Conservation (phyloP, 2,888 invertebrate species). For the Chrysodeixis includens region DNA sequence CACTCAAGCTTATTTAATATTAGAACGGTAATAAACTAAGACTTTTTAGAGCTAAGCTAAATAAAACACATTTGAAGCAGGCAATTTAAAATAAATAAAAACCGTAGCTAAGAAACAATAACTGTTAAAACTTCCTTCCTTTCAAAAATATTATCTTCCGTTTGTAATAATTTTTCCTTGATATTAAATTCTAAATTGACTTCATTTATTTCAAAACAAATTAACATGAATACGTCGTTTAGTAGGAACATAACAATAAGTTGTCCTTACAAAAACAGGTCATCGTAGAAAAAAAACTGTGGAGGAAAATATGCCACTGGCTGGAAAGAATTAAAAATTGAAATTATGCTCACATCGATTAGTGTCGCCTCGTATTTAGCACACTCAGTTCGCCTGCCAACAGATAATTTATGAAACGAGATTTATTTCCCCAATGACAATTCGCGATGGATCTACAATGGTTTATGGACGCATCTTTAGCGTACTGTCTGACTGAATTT, state of each 20-base stretch:
- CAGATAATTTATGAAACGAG: conserved; percentile 14
- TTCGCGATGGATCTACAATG: conserved; percentile 16
- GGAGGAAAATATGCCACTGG: conserved; percentile 9
- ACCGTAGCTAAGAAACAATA: neutral
- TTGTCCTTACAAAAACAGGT: neutral
- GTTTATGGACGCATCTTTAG: conserved; percentile 47
- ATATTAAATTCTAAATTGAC: neutral
- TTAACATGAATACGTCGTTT: conserved; percentile 2
- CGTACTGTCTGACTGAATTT: conserved; percentile 43
- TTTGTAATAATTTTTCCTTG: neutral
- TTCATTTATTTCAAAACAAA: neutral
- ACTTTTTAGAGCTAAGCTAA: neutral
- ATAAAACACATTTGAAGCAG: neutral
- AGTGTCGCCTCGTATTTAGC: conserved; percentile 31
- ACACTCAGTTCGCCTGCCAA: conserved; percentile 27
- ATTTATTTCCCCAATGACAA: conserved; percentile 21
- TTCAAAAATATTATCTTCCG: neutral
- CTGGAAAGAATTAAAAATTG: conserved; percentile 24
- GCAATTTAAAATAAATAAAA: conserved; percentile 3
- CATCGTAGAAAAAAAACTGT: neutral
- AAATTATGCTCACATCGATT: conserved; percentile 34
- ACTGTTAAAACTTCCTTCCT: neutral
- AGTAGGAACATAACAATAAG: neutral
- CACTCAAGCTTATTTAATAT: neutral
- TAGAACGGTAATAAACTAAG: conserved; percentile 3